Conservation (phyloP, 2,797 vertebrate genomes). For the Lithobates sylvaticus region DNA sequence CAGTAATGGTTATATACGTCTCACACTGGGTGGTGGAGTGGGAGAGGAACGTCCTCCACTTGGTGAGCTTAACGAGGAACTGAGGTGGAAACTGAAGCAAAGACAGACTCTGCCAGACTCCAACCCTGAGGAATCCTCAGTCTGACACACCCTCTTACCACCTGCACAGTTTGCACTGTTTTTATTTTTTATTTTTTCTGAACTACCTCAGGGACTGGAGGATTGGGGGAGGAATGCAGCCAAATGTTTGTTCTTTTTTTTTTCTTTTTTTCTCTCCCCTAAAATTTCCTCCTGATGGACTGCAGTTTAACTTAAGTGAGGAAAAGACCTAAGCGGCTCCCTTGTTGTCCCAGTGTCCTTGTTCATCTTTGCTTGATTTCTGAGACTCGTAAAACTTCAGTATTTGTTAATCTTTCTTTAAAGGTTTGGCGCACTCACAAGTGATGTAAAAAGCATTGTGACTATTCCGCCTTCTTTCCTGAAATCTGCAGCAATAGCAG, state of each 20-base stretch:
- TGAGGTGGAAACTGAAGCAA: slow-evolving; percentile 93
- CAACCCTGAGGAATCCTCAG: slow-evolving; percentile 96
- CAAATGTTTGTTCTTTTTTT: slow-evolving; percentile 43
- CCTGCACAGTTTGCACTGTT: slow-evolving; percentile 60
- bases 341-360: neutral
- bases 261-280: neutral
- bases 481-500: slow-evolving; percentile 28
- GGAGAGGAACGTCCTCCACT: slow-evolving; percentile 89
- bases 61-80: slow-evolving; percentile 91
- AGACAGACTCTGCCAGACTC: slow-evolving; percentile 92
- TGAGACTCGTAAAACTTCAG: slow-evolving; percentile 40
- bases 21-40: slow-evolving; percentile 85
- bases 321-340: slow-evolving; percentile 19
- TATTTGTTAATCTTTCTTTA: slow-evolving; percentile 23
- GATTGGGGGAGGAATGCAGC: slow-evolving; percentile 54
- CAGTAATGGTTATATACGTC: slow-evolving; percentile 94
- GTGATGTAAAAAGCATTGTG: neutral
- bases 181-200: slow-evolving; percentile 60
- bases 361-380: slow-evolving; percentile 16
- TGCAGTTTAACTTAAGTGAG: slow-evolving; percentile 32
- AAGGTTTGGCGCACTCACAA: neutral
- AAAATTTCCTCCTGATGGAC: neutral
- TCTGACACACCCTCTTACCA: slow-evolving; percentile 73
- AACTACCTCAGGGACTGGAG: slow-evolving; percentile 73
- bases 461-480: neutral